Evolutionary conservation across 1,140 invertebrate genomes (phyloP).

Genomic region (Potamilus streckersoni): DNA sequence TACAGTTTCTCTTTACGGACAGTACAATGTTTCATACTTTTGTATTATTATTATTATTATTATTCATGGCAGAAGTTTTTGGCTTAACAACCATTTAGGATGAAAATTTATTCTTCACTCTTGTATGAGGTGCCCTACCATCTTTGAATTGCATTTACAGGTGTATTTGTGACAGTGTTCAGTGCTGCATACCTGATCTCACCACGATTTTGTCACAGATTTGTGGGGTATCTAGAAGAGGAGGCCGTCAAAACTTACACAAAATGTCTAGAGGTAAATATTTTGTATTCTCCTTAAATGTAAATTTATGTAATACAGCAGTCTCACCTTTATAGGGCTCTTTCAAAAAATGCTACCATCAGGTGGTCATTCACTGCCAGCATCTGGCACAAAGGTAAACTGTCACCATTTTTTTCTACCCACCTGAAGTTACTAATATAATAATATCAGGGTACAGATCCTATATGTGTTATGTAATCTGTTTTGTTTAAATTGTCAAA

Average conservation of each 20-base stretch:
- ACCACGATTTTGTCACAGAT: slow-evolving; percentile 66
- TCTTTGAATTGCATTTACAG: slow-evolving; percentile 28
- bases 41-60: too few relatives aligned
- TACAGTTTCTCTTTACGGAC: too few relatives aligned
- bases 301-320: neutral
- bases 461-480: too few relatives aligned
- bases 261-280: slow-evolving; percentile 61
- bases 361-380: neutral
- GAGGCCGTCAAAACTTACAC: slow-evolving; percentile 69
- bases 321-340: neutral
- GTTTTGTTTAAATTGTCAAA: too few relatives aligned
- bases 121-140: too few relatives aligned
- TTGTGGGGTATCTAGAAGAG: slow-evolving; percentile 70
- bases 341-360: neutral
- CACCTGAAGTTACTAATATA: too few relatives aligned
- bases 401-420: neutral
- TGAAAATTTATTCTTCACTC: too few relatives aligned
- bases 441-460: too few relatives aligned
- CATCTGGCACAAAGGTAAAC: neutral
- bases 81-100: too few relatives aligned
- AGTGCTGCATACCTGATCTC: slow-evolving; percentile 62
- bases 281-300: neutral
- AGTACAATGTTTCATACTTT: too few relatives aligned
- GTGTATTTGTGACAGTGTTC: slow-evolving; percentile 66
- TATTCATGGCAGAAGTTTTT: too few relatives aligned